Percentiles rank a stretch among this genome's conserved stretches.
phyloP scores from a whole-genome alignment of 2,113 vertebrate species.

The Halichoerus grypus region DNA sequence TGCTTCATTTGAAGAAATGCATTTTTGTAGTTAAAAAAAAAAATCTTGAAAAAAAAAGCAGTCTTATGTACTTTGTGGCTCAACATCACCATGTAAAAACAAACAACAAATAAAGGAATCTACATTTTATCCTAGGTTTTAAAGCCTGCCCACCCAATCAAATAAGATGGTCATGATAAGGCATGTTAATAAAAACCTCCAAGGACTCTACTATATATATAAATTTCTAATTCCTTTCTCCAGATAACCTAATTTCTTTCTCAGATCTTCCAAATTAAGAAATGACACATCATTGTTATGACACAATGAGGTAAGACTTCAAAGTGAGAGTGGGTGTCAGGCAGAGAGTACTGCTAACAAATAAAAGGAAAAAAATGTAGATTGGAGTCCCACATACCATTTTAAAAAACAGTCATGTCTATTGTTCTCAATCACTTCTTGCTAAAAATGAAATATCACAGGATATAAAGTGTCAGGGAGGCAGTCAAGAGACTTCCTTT shows the following conservation, averaged over 20 bases:
- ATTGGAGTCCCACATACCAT: conserved; percentile 34
- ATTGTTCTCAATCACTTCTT: conserved; percentile 62
- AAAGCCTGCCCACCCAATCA: neutral
- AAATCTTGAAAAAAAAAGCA: neutral
- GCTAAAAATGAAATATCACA: conserved; percentile 72
- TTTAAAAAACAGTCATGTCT: conserved; percentile 45
- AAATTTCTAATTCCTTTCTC: conserved; percentile 11
- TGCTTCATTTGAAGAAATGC: neutral
- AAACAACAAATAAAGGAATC: neutral
- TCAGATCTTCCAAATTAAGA: neutral
- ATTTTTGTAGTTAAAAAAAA: conserved; percentile 22
- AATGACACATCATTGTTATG: neutral
- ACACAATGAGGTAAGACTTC: conserved; percentile 61
- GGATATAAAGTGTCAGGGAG: conserved; percentile 57
- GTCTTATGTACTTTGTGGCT: neutral
- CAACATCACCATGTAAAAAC: neutral
- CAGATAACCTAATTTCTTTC: conserved; percentile 51
- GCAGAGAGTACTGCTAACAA: neutral
- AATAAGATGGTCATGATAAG: neutral
- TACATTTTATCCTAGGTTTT: neutral
- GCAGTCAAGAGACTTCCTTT: conserved; percentile 55
- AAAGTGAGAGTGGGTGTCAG: conserved; percentile 3
- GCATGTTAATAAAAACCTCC: neutral
- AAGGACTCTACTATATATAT: neutral
- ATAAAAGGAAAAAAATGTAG: conserved; percentile 15